Base-by-base conservation (phyloP, 2,888 invertebrate species). In the Sclerodermus sp. region DNA sequence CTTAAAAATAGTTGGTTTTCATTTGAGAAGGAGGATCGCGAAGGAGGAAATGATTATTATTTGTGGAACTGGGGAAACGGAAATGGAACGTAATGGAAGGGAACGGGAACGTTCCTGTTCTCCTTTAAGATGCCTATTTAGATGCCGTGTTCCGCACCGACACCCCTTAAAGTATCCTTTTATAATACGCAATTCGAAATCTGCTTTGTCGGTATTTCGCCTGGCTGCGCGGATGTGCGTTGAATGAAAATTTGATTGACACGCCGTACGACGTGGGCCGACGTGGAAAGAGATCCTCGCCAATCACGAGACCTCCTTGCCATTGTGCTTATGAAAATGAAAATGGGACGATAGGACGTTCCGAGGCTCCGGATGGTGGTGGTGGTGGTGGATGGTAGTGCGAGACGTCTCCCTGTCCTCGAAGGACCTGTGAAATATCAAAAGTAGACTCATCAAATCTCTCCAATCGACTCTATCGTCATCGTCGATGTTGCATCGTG, bases 101-200 rank as follows among this genome's bases (percentile, higher is more conserved):
- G 34, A 10, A 9, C 30, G 30, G 30, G 30, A 12, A 13, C 6
- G 13, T 34, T 34, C 34, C 12, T 12, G 34, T 12, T 34, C 34
- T 12, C 6, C 12, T 34, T 23, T 23, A 23, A 23, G 23, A 41
- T 39, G 54, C 51, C 58, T 37, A 64, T 65, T 65, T 59, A 56
- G 53, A 54, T 23, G 53, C 61, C 59, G 49, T 58, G 54, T 63
- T 61, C 62, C 64, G 65, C 52, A 64, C 61, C 62, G 62, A 55
- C 63, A 64, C 60, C 58, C 65, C 66, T 67, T 60, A 64, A 34
- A 34, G 34, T 34, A 34, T 34, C 34, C 34, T 34, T 34, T 34
- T 13, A 34, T 34, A 34, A 34, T 13, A 13, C 34, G 34, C 34
- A n/a, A n/a, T 34, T 51, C 57, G 59, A 57, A 47, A 51, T 55